phyloP scores from a whole-genome alignment of 1,140 invertebrate genomes.

The Bombus turneri region DNA sequence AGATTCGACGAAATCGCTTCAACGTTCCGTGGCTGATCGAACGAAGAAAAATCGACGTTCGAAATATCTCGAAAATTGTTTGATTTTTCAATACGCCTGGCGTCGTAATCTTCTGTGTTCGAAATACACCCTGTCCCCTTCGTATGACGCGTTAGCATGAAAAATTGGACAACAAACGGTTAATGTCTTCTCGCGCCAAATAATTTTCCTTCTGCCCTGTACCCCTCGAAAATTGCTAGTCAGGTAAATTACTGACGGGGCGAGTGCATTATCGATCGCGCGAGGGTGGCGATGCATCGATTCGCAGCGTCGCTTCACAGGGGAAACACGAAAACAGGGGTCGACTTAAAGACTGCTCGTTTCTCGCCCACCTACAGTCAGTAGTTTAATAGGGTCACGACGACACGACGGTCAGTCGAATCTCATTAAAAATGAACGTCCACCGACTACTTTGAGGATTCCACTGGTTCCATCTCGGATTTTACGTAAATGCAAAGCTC shows the following conservation, averaged over 20 bases:
- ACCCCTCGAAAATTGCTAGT: not conserved
- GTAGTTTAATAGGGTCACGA: not conserved
- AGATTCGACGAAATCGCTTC: not conserved
- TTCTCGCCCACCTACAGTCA: not conserved
- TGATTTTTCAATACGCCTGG: not conserved
- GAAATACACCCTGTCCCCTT: no score
- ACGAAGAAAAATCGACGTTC: not conserved
- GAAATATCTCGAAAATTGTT: not conserved
- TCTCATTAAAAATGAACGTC: constrained; percentile 63
- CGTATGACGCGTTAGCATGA: no score
- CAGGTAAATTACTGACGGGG: constrained; percentile 40
- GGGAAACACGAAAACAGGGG: not conserved
- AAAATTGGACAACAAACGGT: no score
- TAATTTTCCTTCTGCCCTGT: not conserved
- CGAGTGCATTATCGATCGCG: constrained; percentile 9
- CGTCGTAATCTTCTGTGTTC: no score
- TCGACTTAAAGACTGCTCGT: not conserved
- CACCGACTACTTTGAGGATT: not conserved
- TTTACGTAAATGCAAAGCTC: not conserved
- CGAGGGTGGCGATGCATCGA: constrained; percentile 8
- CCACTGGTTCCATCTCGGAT: constrained; percentile 51
- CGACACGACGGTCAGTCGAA: constrained; percentile 16
- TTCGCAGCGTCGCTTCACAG: not conserved
- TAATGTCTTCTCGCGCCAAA: no score
- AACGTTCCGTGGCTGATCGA: not conserved